phyloP scores from a whole-genome alignment of 2,113 vertebrate species.

The Prochilodus magdalenae region DNA sequence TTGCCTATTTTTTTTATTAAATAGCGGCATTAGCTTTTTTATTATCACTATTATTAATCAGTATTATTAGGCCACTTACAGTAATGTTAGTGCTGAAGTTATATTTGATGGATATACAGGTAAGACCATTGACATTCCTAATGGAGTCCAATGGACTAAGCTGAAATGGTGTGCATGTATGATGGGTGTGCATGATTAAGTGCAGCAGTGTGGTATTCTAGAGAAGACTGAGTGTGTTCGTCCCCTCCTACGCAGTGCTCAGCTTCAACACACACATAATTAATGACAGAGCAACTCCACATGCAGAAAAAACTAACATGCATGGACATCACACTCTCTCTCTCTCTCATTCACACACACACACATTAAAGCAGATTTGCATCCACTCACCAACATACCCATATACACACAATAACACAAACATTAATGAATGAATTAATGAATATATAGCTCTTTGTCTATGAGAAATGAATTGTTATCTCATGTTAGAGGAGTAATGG shows the following conservation, averaged over 20 bases:
- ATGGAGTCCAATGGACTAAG: neutral
- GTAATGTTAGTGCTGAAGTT: neutral
- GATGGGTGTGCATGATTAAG: neutral
- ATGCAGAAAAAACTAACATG: too few species aligned
- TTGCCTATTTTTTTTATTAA: too few species aligned
- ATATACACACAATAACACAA: too few species aligned
- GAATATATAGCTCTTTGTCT: too few species aligned
- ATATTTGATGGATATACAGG: too few species aligned
- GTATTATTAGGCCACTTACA: neutral
- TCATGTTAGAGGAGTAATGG: too few species aligned
- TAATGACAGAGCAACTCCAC: constrained; percentile 23
- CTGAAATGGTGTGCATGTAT: neutral
- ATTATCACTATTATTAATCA: too few species aligned
- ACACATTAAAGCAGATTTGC: neutral
- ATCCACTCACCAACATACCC: neutral
- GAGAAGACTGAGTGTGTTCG: neutral
- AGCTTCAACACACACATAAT: constrained; percentile 30
- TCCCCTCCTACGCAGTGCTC: neutral
- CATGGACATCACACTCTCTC: too few species aligned
- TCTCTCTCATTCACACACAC: too few species aligned
- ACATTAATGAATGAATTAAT: too few species aligned
- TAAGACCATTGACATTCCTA: constrained; percentile 1
- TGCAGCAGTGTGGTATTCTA: neutral
- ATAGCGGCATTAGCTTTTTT: too few species aligned
- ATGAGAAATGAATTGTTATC: too few species aligned